Conservation (phyloP, 1,140 invertebrate genomes). For the Cyclargus thomasi region DNA sequence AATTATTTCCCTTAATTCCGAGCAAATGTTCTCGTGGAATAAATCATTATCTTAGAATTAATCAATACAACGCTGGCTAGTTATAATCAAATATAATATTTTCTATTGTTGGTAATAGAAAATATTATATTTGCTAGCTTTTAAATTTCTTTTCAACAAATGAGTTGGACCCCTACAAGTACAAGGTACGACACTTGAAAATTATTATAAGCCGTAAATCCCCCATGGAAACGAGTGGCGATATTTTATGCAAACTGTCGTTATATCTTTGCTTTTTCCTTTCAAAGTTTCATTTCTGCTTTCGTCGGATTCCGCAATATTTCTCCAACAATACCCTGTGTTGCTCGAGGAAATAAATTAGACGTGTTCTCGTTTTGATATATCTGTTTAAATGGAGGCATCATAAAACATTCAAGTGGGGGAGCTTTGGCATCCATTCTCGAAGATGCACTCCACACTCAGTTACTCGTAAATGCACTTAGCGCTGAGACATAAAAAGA, state of each 20-base stretch:
- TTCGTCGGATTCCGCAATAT: neutral
- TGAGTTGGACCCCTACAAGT: neutral
- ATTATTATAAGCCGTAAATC: slow-evolving; percentile 1
- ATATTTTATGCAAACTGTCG: slow-evolving; percentile 5
- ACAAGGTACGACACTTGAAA: neutral
- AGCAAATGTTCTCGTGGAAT: too few species aligned
- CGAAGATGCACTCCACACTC: slow-evolving; percentile 39
- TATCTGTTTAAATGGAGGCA: slow-evolving; percentile 38
- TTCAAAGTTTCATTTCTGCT: neutral
- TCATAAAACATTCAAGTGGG: slow-evolving; percentile 57
- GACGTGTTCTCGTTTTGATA: slow-evolving; percentile 33
- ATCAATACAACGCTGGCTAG: too few species aligned
- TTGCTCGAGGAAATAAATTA: slow-evolving; percentile 33
- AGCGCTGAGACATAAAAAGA: slow-evolving; percentile 59
- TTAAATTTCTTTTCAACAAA: neutral
- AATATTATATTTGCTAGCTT: neutral
- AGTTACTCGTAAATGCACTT: slow-evolving; percentile 69
- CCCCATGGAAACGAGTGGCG: neutral
- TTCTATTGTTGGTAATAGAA: too few species aligned
- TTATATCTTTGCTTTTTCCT: neutral
- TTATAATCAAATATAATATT: too few species aligned
- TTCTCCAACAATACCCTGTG: slow-evolving; percentile 23
- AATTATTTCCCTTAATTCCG: too few species aligned
- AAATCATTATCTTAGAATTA: too few species aligned
- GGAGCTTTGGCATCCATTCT: slow-evolving; percentile 43